Base-by-base conservation (phyloP, 2,113 vertebrate genomes). In the Parus major region DNA sequence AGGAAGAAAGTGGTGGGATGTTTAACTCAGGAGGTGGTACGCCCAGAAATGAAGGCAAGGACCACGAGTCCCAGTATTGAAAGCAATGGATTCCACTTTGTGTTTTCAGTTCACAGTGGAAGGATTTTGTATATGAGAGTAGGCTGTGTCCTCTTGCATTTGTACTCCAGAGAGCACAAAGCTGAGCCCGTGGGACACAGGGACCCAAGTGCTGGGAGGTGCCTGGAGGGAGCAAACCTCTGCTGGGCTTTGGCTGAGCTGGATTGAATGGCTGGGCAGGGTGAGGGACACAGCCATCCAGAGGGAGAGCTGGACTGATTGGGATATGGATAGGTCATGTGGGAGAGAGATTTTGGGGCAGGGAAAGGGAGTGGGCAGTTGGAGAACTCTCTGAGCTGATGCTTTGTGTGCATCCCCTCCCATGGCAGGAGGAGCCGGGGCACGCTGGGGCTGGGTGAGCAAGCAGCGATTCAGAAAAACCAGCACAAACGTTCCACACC, bases 361-460 rank as follows among this genome's bases (percentile, higher is more conserved):
- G 18, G 47, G 25, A 68, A 46, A 25, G 44, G 66, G 53, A 50
- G 23, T 1, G 5, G 29, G 12, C 19, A 18, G 36, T 0, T 71
- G 55, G 68, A 42, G 55, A 77, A 33, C 8, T 7, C 0, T 0
- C 4, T 1, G 25, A 39, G 20, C 3, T 41, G 25, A 11, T 21
- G 59, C 19, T 31, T 9, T 53, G 15, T 11, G 52, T 28, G 31
- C 5, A 1, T 66, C 24, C 35, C 15, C 11, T 11, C 1, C 69
- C 7, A 0, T 2, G 41, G 22, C 1, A 22, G 50, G 42, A 24
- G 39, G 17, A 12, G 46, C 5, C 52, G 17, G 73, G 56, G 7
- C 46, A 6, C 0, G 11, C 16, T 20, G 66, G 65, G 57, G 46
- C 39, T 28, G 5, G 17, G n/a, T 4, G 21, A 47, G 69, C 18